A percentile compares a stretch with the other conserved stretches of the same genome.
Evolutionary conservation across 2,888 invertebrate genomes (phyloP).

Genomic region (Hedychridium roseum): DNA sequence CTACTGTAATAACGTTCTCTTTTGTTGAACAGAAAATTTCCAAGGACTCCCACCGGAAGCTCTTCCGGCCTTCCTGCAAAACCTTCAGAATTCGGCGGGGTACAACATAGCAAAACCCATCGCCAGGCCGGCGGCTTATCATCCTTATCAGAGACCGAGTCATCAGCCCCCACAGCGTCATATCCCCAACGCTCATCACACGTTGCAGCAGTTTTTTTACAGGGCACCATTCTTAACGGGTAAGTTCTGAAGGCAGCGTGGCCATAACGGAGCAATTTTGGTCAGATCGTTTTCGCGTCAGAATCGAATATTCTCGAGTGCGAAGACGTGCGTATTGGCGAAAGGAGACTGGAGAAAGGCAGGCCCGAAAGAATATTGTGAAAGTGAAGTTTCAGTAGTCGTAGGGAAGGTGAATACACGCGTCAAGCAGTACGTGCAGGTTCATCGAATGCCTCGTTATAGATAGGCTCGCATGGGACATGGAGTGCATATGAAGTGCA

Average conservation of each 20-base stretch:
- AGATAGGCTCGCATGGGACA: slow-evolving; percentile 57
- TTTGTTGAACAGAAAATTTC: slow-evolving; percentile 50
- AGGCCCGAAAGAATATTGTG: too few relatives aligned
- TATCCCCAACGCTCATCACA: slow-evolving; percentile 58
- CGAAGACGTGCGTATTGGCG: too few relatives aligned
- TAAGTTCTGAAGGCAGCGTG: too few relatives aligned
- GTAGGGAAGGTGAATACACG: slow-evolving; percentile 38
- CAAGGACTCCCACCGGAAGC: slow-evolving; percentile 56
- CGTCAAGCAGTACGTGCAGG: slow-evolving; percentile 35
- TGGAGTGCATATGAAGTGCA: slow-evolving; percentile 62
- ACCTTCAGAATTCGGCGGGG: slow-evolving; percentile 64
- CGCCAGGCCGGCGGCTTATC: slow-evolving; percentile 75
- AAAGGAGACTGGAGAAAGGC: too few relatives aligned
- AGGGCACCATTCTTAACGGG: slow-evolving; percentile 86
- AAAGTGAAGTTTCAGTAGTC: too few relatives aligned
- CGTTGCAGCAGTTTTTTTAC: slow-evolving; percentile 79
- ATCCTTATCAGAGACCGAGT: slow-evolving; percentile 73
- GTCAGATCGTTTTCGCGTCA: too few relatives aligned
- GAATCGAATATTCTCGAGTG: too few relatives aligned
- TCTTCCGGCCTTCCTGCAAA: slow-evolving; percentile 58
- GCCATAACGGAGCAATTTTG: too few relatives aligned
- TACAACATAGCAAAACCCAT: slow-evolving; percentile 84
- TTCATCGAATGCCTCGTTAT: slow-evolving; percentile 57
- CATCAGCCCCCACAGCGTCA: slow-evolving; percentile 59
- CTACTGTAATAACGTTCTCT: too few relatives aligned